Base-by-base conservation (phyloP, 2,113 vertebrate species). In the Sapayoa aenigma region DNA sequence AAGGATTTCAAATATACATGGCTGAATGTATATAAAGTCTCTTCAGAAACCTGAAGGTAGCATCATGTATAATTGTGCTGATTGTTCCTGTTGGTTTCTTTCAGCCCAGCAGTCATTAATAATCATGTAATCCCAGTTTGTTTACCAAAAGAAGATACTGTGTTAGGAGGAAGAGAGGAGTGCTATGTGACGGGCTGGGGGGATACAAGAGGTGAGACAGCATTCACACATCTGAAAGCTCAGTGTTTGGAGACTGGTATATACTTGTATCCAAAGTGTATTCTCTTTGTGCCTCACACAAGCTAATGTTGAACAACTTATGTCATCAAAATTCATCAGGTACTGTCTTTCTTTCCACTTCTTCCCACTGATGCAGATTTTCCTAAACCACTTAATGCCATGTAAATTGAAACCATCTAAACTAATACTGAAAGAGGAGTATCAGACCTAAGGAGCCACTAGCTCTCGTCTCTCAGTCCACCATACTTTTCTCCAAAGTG, bases 111-210 rank as follows among this genome's bases (percentile, higher is more conserved):
- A 25, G 0, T 84, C 44, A 97, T 99, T 94, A 99, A 98, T 35
- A n/a, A 98, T 46, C 97, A 99, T 67, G 98, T 99, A 22, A 97
- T 98, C 66, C 98, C 98, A 4, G 98, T 86, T 19, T 99, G 99
- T 92, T 98, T 99, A 92, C 99, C 99, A 30, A 74, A 98, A 17
- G 95, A 96, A 71, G 97, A 99, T 71, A 95, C 97, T 9, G 94
- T 99, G 39, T 98, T 99, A 25, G 98, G 99, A 37, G 98, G 98
- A 89, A 97, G 97, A 92, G 98, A 98, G 5, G 98, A 98, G 62
- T 99, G 99, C 71, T 99, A 98, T 35, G 98, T 99, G 63, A 99
- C 99, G 0, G 99, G 99, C 65, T 99, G 99, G 99, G 99, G 99
- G 8, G 99, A 99, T 1, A 99, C 99, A 78, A 93, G 96, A 98